phyloP scores from a whole-genome alignment of 1,140 invertebrate species.

The Ostrea edulis region DNA sequence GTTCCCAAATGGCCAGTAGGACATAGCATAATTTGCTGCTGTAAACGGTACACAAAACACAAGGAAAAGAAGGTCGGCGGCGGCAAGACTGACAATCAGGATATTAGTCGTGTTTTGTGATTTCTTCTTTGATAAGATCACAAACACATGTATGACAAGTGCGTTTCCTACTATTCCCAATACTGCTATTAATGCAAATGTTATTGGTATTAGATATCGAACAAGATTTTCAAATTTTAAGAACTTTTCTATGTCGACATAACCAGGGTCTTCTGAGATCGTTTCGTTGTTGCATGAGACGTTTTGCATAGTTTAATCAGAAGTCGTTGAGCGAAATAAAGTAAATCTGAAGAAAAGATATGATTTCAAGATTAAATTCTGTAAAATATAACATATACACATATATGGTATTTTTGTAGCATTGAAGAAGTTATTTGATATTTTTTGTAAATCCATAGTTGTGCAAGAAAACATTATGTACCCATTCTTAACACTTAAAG shows the following conservation, averaged over 20 bases:
- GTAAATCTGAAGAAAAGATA: not conserved
- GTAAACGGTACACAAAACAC: conserved; percentile 27
- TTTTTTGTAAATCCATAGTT: no score
- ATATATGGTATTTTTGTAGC: no score
- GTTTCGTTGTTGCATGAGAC: not conserved
- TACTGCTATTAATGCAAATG: conserved; percentile 16
- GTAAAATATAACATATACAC: not conserved
- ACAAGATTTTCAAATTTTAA: not conserved
- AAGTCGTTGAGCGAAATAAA: not conserved
- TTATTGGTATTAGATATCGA: not conserved
- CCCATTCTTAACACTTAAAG: no score
- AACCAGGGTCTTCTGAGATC: not conserved
- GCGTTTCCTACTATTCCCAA: conserved; percentile 28
- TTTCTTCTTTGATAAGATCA: not conserved
- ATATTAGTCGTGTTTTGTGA: not conserved
- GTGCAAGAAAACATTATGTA: no score
- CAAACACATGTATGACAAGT: not conserved
- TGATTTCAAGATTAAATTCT: not conserved
- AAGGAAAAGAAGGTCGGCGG: not conserved
- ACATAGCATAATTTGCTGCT: not conserved
- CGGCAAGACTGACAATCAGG: not conserved
- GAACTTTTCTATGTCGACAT: not conserved
- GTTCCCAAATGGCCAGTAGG: not conserved
- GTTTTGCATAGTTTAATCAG: not conserved
- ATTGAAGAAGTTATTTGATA: no score